These are phyloP conservation scores for Polyodon spathula DNA, from an alignment of 2,113 vertebrate species.

Conservation along the genomic window DNA sequence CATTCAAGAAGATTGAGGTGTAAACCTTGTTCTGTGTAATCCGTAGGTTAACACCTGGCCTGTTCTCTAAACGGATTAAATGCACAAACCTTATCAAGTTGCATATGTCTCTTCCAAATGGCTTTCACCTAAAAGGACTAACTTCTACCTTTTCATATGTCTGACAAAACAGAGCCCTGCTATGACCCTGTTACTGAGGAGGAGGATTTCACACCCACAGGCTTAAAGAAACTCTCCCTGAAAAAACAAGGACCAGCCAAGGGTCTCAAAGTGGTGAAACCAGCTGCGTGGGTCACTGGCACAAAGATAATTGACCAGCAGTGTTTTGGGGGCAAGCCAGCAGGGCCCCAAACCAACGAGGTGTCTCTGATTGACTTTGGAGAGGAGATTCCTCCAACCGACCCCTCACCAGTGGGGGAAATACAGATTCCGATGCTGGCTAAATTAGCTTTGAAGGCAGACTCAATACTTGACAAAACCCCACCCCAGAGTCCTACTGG, in stretches of 20 bases:
- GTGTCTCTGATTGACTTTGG: conserved; percentile 89
- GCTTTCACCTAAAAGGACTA: no score
- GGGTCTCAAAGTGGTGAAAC: conserved; percentile 69
- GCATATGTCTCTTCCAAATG: no score
- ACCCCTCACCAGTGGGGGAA: conserved; percentile 55
- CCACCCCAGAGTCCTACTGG: conserved; percentile 79
- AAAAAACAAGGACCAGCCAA: conserved; percentile 63
- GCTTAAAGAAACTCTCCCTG: conserved; percentile 67
- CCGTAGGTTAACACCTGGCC: no score
- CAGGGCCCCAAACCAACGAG: conserved; percentile 41
- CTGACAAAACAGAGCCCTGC: conserved; percentile 59
- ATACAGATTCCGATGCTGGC: conserved; percentile 61
- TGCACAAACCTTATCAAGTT: no score
- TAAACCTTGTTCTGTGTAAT: no score
- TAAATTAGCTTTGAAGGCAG: conserved; percentile 73
- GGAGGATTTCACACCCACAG: conserved; percentile 55
- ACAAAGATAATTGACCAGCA: conserved; percentile 63
- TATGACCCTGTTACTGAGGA: conserved; percentile 83
- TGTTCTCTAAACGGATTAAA: no score
- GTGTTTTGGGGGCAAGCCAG: conserved; percentile 17
- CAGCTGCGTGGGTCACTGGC: conserved; percentile 67
- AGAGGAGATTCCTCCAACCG: conserved; percentile 58
- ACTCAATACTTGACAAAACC: conserved; percentile 81
- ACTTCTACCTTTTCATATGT: no score
- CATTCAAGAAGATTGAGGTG: no score